Evolutionary conservation across 2,797 vertebrate species (phyloP), one percentile per base, ranked within the genome.

Genomic region (Lemur catta): DNA sequence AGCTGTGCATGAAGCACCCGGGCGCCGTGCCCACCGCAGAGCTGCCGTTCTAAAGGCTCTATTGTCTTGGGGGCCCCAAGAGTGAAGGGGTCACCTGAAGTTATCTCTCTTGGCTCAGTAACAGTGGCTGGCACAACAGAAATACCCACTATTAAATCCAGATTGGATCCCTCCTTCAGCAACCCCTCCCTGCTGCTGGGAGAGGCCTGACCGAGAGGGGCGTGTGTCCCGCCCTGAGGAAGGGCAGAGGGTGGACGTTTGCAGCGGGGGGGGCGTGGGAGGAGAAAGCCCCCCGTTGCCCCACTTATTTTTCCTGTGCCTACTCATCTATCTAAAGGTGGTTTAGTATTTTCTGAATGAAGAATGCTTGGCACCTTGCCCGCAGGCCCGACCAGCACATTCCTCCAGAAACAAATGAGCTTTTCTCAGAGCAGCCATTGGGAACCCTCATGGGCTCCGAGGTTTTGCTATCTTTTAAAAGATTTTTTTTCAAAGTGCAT

Each of bases 391-490:
- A 3, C 78, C 55, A 1, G 50, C 71, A 74, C 87, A 84, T 74
- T 84, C 88, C 81, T 97, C 48, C 35, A 43, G 84, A 76, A 75
- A 93, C 76, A 84, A 97, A 43, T 35, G 8, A 20, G 61, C 76
- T 65, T 84, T 96, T 82, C 63, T 96, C 55, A 35, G 10, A 48
- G 76, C 20, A 71, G 33, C 63, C 12, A 28, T 35, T 48, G 38
- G 30, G 24, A 59, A 52, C 7, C 26, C 38, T 52, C 1, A 0
- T 38, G 9, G 20, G 33, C 59, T 38, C 80, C 55, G 11, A 84
- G 72, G 20, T 38, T 67, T 78, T 82, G 57, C 71, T 71, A 0
- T 67, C 59, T 59, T 13, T 50, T 18, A 24, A 61, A 89, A 43
- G 30, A 38, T 57, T 41, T 91, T 59, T 72, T 24, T 14, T 80